Evolutionary conservation across 2,888 invertebrate species (phyloP).

Genomic region (Rhodophaea formosa): DNA sequence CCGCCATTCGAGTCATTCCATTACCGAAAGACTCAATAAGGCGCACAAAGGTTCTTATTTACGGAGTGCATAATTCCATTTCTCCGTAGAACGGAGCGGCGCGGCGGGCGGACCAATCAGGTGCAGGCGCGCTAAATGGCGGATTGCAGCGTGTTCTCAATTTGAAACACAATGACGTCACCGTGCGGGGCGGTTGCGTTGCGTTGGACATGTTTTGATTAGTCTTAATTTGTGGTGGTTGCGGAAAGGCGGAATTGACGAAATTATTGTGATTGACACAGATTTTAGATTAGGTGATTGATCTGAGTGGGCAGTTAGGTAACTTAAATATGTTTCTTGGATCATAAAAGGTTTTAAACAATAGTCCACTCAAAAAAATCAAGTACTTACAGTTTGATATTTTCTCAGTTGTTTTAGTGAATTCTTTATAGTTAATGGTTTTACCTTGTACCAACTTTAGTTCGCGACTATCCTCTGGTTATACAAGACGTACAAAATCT

Average conservation of each 20-base stretch:
- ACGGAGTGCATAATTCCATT: conserved; percentile 75
- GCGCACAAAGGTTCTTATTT: conserved; percentile 67
- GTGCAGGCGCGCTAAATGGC: conserved; percentile 72
- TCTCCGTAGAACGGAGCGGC: conserved; percentile 46
- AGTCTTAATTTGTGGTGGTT: conserved; percentile 66
- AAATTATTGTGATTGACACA: neutral
- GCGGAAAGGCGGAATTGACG: conserved; percentile 32
- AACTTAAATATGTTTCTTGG: too few relatives aligned
- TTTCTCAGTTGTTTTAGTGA: too few relatives aligned
- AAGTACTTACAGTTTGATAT: too few relatives aligned
- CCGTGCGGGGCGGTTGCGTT: conserved; percentile 39
- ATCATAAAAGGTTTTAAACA: too few relatives aligned
- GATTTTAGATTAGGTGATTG: too few relatives aligned
- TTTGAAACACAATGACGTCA: conserved; percentile 71
- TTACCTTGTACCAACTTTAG: too few relatives aligned
- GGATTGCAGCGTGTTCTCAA: conserved; percentile 69
- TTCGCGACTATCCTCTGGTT: too few relatives aligned
- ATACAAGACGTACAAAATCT: too few relatives aligned
- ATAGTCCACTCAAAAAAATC: too few relatives aligned
- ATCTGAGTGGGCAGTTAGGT: too few relatives aligned
- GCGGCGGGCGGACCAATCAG: conserved; percentile 72
- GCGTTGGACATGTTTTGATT: conserved; percentile 71
- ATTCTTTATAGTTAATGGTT: too few relatives aligned
- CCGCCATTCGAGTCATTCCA: conserved; percentile 29
- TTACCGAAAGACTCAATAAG: conserved; percentile 55